Evolutionary conservation across 1,140 invertebrate genomes (phyloP), one percentile per base, ranked within the genome.

Genomic region (Calliopsis andreniformis): DNA sequence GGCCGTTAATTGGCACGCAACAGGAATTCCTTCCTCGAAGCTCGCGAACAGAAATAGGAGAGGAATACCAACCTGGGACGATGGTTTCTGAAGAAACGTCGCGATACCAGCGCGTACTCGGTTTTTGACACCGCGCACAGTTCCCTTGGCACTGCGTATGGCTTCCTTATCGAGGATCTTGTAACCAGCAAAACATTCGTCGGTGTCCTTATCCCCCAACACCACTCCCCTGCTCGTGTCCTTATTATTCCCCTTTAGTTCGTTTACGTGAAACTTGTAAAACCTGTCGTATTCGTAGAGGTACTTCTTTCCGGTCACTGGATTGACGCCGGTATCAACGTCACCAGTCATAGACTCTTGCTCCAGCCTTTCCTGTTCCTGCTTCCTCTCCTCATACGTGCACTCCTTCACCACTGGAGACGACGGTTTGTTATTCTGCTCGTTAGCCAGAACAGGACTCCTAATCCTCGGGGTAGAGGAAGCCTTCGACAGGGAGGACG

Each of bases 71-170:
- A 96, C 96, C 94, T 96, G 96, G 62, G 93, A 94, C 49, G 94
- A 94, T 49, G 94, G 96, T 83, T 96, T 95, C 86, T 97, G 96
- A 18, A 98, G 93, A 90, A 98, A 98, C 6, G 97, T 98, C 18
- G 96, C 97, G 84, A 99, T 98, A 77, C 98, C 97, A 62, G 97
- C 97, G 82, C 97, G 92, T 28, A 99, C 98, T 83, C 97, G 94
- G 92, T 99, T 98, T 92, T 97, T 98, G 56, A 98, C 97, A 58
- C 97, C 97, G 23, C 98, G 94, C 68, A 98, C 96, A 3, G 97
- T 98, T 39, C 98, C 98, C 89, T 96, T 97, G 75, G 96, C 95
- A 93, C 97, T 98, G 80, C 95, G 93, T 87, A 98, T 97, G 62
- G 96, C 96, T 87, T 94, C 94, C 56, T 92, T 94, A 64, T 96